Conservation (phyloP, 2,113 vertebrate species). For the Calidris pugnax region DNA sequence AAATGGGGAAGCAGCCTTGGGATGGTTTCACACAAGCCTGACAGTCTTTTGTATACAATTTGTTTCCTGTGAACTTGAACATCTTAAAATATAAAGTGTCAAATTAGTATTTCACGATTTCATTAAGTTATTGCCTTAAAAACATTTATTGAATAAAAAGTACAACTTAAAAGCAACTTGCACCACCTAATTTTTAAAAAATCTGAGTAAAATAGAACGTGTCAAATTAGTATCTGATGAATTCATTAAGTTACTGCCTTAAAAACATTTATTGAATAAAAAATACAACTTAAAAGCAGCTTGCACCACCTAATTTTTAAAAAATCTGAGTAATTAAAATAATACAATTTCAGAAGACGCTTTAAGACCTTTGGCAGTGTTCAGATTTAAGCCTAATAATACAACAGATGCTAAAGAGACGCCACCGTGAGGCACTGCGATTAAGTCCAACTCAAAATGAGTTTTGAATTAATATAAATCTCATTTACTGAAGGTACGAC, state of each 20-base stretch:
- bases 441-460: background rate
- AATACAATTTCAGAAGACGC: background rate
- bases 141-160: background rate
- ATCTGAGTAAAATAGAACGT: background rate
- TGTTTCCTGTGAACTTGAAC: background rate
- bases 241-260: background rate
- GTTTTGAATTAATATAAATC: background rate
- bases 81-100: background rate
- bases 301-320: background rate
- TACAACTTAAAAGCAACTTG: background rate
- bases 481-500: background rate
- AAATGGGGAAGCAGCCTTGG: background rate
- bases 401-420: background rate
- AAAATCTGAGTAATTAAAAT: background rate
- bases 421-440: background rate
- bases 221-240: background rate
- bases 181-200: background rate
- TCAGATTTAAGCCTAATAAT: background rate
- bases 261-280: background rate
- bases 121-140: background rate
- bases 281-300: background rate
- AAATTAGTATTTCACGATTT: background rate
- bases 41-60: background rate
- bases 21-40: background rate
- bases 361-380: background rate